A percentile compares a stretch with the other conserved stretches of the same genome.
Evolutionary conservation across 2,113 vertebrate species (phyloP).

Genomic region (Trogon surrucura): DNA sequence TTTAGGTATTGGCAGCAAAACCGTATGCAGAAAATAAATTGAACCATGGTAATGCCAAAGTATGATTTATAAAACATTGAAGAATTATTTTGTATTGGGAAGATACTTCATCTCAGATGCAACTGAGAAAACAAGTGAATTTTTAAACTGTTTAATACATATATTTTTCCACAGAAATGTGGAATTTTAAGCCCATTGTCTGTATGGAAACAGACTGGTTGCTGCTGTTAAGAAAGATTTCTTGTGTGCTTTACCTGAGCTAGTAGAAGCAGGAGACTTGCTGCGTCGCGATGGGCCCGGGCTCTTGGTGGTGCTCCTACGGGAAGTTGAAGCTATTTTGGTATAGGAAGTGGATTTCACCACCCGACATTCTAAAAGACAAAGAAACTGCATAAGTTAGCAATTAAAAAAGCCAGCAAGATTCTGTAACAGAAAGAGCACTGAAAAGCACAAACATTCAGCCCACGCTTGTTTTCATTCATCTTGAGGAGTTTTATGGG

Average conservation of each 20-base stretch:
- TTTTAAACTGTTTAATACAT: not conserved
- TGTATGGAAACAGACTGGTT: not conserved
- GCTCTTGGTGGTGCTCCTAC: constrained; percentile 86
- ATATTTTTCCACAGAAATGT: not conserved
- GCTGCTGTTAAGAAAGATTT: not conserved
- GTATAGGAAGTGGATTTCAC: constrained; percentile 95
- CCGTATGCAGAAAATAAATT: not conserved
- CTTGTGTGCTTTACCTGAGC: constrained; percentile 84
- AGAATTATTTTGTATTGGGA: not conserved
- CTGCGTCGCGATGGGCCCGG: constrained; percentile 89
- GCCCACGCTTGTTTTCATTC: constrained; percentile 52
- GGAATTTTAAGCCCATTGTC: not conserved
- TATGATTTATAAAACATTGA: not conserved
- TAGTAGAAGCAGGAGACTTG: constrained; percentile 93
- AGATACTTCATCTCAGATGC: not conserved
- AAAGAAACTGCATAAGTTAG: constrained; percentile 48
- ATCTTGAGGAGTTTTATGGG: constrained; percentile 44
- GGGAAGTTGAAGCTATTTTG: constrained; percentile 87
- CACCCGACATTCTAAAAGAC: constrained; percentile 90
- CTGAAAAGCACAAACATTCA: constrained; percentile 41
- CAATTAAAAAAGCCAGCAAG: constrained; percentile 24
- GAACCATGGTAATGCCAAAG: not conserved
- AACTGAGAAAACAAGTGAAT: not conserved
- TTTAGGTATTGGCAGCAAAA: not conserved
- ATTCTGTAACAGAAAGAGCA: constrained; percentile 32